Base-by-base conservation (phyloP, 2,888 invertebrate genomes). In the Fabriciana adippe region DNA sequence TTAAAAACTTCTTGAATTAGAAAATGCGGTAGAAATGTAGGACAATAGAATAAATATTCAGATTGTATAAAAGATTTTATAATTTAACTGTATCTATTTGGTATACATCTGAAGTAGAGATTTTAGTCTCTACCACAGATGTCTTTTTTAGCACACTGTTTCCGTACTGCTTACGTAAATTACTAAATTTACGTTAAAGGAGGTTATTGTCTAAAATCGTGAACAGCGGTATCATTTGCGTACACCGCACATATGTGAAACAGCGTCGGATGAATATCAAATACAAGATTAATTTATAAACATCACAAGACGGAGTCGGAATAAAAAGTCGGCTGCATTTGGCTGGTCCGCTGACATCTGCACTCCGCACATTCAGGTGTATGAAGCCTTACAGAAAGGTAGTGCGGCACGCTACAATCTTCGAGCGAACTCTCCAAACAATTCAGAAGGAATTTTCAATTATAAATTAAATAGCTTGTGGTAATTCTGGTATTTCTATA, bases 271-370 rank as follows among this genome's bases (percentile, higher is more conserved):
- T 66, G 76, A 75, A 76, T 76, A 72, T 75, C 72, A 70, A 76
- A 76, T 76, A 69, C 73, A 47, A 73, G 69, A 70, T 67, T 69
- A 74, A 76, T 76, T 78, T 77, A 76, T 78, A 79, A 80, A 78
- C 77, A 78, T 55, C 63, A 71, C 69, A 67, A 67, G 74, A 80
- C 79, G 77, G 76, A 81, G 78, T 75, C 72, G 70, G 79, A 86
- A 87, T 85, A 86, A 84, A 86, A 87, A 88, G 82, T 84, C 75
- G 76, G 78, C 80, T 84, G 85, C 83, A 86, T 78, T 73, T 75
- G 73, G 76, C 68, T 72, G 71, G 69, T 59, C 66, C 69, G 66
- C 70, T 73, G 81, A 80, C 86, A 87, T 84, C 88, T 82, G 83
- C 82, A 78, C 73, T 72, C 72, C 76, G 78, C 81, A 81, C 89